phyloP scores from a whole-genome alignment of 1,140 invertebrate species.

The Diorhabda elongata region DNA sequence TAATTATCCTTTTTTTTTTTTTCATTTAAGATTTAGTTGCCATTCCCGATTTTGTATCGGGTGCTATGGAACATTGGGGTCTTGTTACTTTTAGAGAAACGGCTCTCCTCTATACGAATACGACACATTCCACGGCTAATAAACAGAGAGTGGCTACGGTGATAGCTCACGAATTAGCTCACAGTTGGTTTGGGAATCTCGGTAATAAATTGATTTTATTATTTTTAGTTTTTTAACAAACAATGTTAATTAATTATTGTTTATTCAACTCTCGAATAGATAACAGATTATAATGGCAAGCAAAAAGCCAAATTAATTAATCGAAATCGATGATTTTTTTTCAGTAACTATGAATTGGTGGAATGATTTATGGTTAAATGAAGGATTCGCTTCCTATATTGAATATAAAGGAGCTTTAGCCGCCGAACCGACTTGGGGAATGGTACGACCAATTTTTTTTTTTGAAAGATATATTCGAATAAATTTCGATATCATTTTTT shows the following conservation, averaged over 20 bases:
- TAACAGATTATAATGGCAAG: too few relatives aligned
- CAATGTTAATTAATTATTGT: neutral
- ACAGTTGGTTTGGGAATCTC: slow-evolving; percentile 89
- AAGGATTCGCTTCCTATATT: slow-evolving; percentile 87
- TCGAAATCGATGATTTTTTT: slow-evolving; percentile 23
- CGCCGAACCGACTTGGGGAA: slow-evolving; percentile 75
- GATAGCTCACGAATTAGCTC: slow-evolving; percentile 86
- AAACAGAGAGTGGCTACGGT: slow-evolving; percentile 76
- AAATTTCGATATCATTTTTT: slow-evolving; percentile 23
- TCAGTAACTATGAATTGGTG: slow-evolving; percentile 88
- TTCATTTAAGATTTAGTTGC: slow-evolving; percentile 77
- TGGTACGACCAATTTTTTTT: slow-evolving; percentile 53
- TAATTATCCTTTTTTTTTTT: neutral
- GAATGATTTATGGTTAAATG: slow-evolving; percentile 90
- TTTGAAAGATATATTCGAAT: too few relatives aligned
- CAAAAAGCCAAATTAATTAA: too few relatives aligned
- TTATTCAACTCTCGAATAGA: too few relatives aligned
- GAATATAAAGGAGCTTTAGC: slow-evolving; percentile 72
- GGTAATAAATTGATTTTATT: slow-evolving; percentile 49
- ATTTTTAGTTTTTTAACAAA: neutral
- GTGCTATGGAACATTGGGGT: slow-evolving; percentile 95
- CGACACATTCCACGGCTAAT: slow-evolving; percentile 65
- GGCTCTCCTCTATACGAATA: slow-evolving; percentile 69
- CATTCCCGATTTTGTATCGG: slow-evolving; percentile 91
- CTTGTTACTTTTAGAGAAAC: slow-evolving; percentile 81